phyloP scores from a whole-genome alignment of 2,888 invertebrate species.

The Arctia plantaginis region DNA sequence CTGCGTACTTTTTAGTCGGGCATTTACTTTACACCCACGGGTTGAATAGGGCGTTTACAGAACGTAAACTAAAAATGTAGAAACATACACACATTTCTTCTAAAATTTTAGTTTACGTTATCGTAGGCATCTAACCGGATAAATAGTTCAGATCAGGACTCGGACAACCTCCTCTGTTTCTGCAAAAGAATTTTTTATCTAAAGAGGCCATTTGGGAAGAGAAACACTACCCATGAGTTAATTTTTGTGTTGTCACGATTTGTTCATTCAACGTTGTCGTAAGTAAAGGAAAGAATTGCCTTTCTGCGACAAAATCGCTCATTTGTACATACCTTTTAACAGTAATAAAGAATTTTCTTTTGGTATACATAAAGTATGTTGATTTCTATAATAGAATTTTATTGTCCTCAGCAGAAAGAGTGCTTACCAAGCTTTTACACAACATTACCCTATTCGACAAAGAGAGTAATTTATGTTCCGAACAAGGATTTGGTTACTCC shows the following conservation, averaged over 20 bases:
- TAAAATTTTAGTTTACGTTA: no score
- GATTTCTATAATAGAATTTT: conserved; percentile 21
- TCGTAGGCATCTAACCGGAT: no score
- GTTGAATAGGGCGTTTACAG: no score
- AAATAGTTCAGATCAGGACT: no score
- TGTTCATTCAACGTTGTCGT: background rate
- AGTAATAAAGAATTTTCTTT: background rate
- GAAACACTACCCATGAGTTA: background rate
- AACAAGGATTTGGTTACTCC: conserved; percentile 63
- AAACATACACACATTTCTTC: no score
- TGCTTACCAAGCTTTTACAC: conserved; percentile 58
- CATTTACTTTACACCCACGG: no score
- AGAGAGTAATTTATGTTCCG: conserved; percentile 64
- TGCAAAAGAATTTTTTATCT: background rate
- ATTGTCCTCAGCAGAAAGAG: conserved; percentile 53
- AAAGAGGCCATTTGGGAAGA: background rate
- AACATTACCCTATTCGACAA: conserved; percentile 62
- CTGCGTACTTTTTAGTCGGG: no score
- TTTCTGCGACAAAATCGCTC: background rate
- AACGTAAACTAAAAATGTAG: no score
- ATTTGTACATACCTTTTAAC: background rate
- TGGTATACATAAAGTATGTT: background rate
- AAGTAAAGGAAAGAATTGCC: background rate
- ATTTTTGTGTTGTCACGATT: background rate
- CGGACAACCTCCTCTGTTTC: no score